Percentiles rank a stretch among this genome's conserved stretches.
Evolutionary conservation across 2,797 vertebrate genomes (phyloP).

Genomic region (Pseudotriccus pelzelni): DNA sequence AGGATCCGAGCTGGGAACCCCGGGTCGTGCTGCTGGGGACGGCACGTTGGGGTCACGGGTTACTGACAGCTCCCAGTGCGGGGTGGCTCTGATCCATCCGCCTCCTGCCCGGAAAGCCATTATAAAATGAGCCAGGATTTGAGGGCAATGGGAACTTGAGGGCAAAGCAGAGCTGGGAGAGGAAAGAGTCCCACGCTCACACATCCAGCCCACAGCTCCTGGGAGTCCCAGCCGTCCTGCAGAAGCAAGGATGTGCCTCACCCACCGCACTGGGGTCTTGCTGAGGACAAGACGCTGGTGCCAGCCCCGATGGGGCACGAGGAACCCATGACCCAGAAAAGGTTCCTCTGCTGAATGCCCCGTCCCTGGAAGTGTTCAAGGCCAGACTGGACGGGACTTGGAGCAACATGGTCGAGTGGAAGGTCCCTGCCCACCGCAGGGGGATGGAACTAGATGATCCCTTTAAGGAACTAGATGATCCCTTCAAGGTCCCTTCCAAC

Average conservation of each 20-base stretch:
- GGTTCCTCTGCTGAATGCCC: neutral
- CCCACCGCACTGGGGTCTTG: neutral
- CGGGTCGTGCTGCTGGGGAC: neutral
- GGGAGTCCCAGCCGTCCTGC: neutral
- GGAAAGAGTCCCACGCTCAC: neutral
- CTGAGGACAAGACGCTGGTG: neutral
- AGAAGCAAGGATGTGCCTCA: neutral
- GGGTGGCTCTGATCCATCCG: neutral
- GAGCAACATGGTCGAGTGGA: neutral
- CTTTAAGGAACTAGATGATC: neutral
- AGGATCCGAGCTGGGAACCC: neutral
- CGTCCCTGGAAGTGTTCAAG: neutral
- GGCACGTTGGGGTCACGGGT: neutral
- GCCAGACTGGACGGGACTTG: neutral
- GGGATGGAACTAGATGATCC: neutral
- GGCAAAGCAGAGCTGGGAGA: neutral
- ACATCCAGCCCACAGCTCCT: fast-evolving
- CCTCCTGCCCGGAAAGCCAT: neutral
- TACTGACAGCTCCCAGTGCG: neutral
- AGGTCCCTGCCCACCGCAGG: neutral
- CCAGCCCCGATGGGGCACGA: neutral
- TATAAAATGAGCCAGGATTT: neutral
- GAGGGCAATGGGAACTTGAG: neutral
- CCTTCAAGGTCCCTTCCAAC: neutral
- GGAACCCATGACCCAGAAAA: fast-evolving